These are phyloP conservation scores for Caenorhabditis doughertyi DNA, from an alignment of 2,888 invertebrate genomes.

Conservation along the genomic window DNA sequence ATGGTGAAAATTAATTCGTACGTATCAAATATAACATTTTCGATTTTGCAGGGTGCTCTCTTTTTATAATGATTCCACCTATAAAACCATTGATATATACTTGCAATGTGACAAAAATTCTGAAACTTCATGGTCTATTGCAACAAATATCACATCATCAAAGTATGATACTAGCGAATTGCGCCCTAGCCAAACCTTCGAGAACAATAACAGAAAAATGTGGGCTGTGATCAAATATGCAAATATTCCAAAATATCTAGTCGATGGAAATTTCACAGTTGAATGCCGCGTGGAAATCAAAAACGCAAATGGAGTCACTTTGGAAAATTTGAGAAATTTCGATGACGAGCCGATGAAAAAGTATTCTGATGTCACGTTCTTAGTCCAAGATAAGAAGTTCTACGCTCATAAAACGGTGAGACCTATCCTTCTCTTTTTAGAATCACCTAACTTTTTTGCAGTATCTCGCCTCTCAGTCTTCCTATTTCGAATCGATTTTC, in stretches of 20 bases:
- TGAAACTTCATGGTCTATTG: too few relatives aligned
- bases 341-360: not conserved
- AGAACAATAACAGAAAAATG: too few relatives aligned
- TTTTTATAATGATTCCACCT: too few relatives aligned
- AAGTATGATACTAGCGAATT: too few relatives aligned
- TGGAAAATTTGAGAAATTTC: not conserved
- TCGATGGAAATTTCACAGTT: not conserved
- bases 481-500: not conserved
- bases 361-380: not conserved
- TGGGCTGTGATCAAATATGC: too few relatives aligned
- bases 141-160: too few relatives aligned
- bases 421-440: not conserved
- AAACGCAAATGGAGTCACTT: not conserved
- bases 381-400: not conserved
- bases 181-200: too few relatives aligned
- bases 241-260: not conserved
- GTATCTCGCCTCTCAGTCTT: not conserved
- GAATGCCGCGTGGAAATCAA: not conserved
- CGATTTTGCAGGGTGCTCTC: too few relatives aligned
- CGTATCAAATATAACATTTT: too few relatives aligned
- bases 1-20: too few relatives aligned
- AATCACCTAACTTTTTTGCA: not conserved
- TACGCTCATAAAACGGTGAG: not conserved
- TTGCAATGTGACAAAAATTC: too few relatives aligned
- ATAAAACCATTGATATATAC: too few relatives aligned